Base-by-base conservation (phyloP, 1,140 invertebrate species). In the Lamellibrachia luymesi region DNA sequence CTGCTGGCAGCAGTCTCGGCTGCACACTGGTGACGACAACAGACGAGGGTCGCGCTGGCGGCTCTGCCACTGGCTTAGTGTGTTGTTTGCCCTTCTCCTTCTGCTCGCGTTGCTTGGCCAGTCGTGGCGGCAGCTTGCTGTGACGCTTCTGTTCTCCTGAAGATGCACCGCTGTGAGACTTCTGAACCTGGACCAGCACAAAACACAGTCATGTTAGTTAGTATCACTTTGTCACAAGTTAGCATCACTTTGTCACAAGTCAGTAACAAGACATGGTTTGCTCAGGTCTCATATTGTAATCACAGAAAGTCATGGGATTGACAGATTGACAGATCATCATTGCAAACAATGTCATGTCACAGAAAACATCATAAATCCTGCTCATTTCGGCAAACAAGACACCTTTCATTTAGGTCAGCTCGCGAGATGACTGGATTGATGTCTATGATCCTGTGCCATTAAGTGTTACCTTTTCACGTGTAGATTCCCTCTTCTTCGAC, bases 101-200 rank as follows among this genome's bases (percentile, higher is more conserved):
- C 93, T 95, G 95, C 94, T 97, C 97, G 90, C 97, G 97, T 95
- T 98, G 97, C 95, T 98, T 98, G n/a, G 97, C 98, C 94, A 98
- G 97, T 90, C 98, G 97, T 1, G 98, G 98, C 2, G 98, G 97
- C 13, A 98, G 96, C 95, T 98, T 98, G 93, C 94, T 96, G 92
- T 95, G 94, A 27, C 96, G 93, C 94, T 96, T 96, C 22, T 97
- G 96, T 92, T 98, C 97, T 94, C 97, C 94, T 52, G 94, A 80
- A 6, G 64, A 80, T 4, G 64, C 64, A 8, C 64, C 94, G 51
- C 96, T 95, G 94, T 95, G 95, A 91, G 95, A 95, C 93, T 96
- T 95, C 92, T 80, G 52, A 17, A 1, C 92, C 91, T 91, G 51
- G 49, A 4, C 13, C 91, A 91, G 51, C 10, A 27, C 13, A 91